phyloP scores from a whole-genome alignment of 2,113 vertebrate genomes.

The Gopherus flavomarginatus region DNA sequence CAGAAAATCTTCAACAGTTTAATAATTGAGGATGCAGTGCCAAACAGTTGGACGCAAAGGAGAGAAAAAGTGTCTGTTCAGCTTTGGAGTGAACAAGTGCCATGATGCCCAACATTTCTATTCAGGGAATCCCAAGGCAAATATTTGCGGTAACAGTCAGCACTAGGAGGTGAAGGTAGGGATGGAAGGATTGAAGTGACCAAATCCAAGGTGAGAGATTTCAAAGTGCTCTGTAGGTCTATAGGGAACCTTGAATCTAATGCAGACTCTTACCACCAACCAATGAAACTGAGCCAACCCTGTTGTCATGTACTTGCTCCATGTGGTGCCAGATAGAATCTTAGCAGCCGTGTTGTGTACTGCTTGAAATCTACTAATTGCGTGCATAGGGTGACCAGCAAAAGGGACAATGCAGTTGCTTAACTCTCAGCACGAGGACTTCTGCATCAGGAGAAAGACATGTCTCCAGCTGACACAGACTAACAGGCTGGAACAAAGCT shows the following conservation, averaged over 20 bases:
- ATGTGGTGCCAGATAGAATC: background rate
- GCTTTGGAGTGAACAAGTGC: background rate
- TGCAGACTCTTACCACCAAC: fast-evolving
- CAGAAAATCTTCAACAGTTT: background rate
- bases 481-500: background rate
- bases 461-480: background rate
- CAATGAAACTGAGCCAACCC: background rate
- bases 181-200: background rate
- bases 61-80: background rate
- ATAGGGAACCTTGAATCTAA: background rate
- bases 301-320: background rate
- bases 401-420: background rate
- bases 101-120: background rate
- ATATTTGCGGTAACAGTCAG: background rate
- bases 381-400: background rate
- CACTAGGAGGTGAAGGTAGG: background rate
- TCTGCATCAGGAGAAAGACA: background rate
- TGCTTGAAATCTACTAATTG: background rate
- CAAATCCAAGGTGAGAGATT: background rate
- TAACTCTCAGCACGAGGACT: background rate
- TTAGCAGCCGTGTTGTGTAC: background rate
- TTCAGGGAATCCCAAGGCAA: background rate
- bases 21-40: background rate
- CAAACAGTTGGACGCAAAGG: background rate
- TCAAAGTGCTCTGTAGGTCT: background rate